Percentiles rank a stretch among this genome's conserved stretches.
Conservation (phyloP, 92 coral and sea anemone species). For the Zoanthus sansibaricus region DNA sequence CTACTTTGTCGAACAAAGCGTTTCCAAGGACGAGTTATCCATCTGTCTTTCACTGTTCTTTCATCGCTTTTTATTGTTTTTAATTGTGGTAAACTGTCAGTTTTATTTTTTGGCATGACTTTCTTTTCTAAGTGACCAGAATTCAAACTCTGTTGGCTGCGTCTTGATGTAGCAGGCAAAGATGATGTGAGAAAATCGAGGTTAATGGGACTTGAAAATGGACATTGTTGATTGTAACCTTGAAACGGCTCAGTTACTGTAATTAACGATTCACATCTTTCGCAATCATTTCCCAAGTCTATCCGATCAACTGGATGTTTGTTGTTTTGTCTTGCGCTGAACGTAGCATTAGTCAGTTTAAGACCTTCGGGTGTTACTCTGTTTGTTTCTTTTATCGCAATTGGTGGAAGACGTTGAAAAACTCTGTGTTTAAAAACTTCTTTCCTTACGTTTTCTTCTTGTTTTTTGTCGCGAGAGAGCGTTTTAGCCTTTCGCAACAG, state of each 20-base stretch:
- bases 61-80: background rate
- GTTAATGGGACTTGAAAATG: background rate
- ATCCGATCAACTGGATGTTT: background rate
- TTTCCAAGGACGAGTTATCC: background rate
- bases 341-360: background rate
- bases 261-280: background rate
- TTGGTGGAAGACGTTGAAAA: slow-evolving; percentile 9
- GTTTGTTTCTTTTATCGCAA: background rate
- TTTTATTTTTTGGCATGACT: background rate
- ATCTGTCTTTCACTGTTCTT: background rate
- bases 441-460: background rate
- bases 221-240: too few relatives aligned
- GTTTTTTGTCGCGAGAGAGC: background rate
- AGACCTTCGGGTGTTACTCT: background rate
- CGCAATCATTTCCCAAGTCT: background rate
- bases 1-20: background rate
- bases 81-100: background rate
- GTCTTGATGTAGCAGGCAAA: background rate
- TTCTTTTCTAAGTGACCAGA: background rate
- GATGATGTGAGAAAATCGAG: background rate
- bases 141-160: background rate
- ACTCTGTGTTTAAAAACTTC: background rate
- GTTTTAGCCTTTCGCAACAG: background rate
- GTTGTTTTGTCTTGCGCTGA: background rate
- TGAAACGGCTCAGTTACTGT: background rate